A percentile compares a stretch with the other conserved stretches of the same genome.
These are phyloP conservation scores for Porites lobata DNA, from an alignment of 92 coral and sea anemone species.

Conservation along the genomic window DNA sequence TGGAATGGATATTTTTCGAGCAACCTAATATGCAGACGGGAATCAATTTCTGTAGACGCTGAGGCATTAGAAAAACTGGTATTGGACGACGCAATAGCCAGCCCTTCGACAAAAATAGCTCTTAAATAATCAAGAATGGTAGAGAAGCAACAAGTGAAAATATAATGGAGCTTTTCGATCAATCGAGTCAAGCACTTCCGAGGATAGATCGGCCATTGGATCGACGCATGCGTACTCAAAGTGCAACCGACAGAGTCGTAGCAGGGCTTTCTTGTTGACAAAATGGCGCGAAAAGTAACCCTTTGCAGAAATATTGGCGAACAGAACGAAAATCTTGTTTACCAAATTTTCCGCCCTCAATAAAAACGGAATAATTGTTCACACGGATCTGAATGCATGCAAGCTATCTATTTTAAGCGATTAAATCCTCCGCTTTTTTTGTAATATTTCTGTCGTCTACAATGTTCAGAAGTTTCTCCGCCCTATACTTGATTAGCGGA, in stretches of 20 bases:
- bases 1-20: constrained; percentile 19
- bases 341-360: too few relatives aligned
- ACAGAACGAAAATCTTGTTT: too few relatives aligned
- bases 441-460: too few relatives aligned
- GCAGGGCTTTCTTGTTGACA: neutral
- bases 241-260: neutral
- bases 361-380: too few relatives aligned
- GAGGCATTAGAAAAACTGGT: neutral
- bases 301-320: too few relatives aligned
- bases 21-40: neutral
- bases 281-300: neutral
- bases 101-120: constrained; percentile 3
- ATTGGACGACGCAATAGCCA: neutral
- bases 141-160: neutral
- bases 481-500: too few relatives aligned
- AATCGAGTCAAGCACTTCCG: constrained; percentile 5
- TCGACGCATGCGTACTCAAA: neutral
- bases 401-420: too few relatives aligned
- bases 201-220: neutral
- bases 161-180: neutral
- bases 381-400: too few relatives aligned
- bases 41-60: neutral
- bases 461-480: too few relatives aligned
- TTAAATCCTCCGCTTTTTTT: too few relatives aligned
- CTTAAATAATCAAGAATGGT: neutral